phyloP scores from a whole-genome alignment of 2,888 invertebrate genomes.

The Hetaerina titia region DNA sequence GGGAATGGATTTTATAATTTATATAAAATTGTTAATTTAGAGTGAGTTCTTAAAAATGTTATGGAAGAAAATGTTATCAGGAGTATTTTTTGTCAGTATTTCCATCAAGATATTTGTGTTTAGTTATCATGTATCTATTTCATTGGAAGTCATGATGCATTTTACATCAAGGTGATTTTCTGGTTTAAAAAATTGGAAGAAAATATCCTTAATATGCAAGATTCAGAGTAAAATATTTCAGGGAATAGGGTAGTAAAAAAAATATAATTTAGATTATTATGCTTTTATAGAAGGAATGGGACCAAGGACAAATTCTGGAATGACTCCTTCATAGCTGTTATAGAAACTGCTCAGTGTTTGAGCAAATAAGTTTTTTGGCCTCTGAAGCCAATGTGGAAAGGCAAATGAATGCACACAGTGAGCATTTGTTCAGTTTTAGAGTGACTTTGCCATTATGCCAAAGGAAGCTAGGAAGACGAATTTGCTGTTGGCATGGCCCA shows the following conservation, averaged over 20 bases:
- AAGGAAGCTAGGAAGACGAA: conserved; percentile 60
- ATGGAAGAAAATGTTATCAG: conserved; percentile 14
- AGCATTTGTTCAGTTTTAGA: conserved; percentile 59
- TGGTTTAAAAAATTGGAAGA: conserved; percentile 41
- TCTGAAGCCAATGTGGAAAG: conserved; percentile 49
- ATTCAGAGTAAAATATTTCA: background rate
- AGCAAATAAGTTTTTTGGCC: conserved; percentile 64
- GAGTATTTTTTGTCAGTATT: conserved; percentile 35
- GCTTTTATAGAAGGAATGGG: conserved; percentile 38
- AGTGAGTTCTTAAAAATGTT: conserved; percentile 25
- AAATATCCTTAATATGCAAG: conserved; percentile 25
- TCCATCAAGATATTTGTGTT: conserved; percentile 28
- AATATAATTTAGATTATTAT: conserved; percentile 28
- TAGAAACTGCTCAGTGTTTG: conserved; percentile 51
- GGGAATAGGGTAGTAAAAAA: conserved; percentile 28
- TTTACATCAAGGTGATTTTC: conserved; percentile 22
- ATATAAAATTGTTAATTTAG: conserved; percentile 48
- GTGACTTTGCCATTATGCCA: conserved; percentile 53
- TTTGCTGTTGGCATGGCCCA: conserved; percentile 58
- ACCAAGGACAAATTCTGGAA: conserved; percentile 45
- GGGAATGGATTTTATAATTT: conserved; percentile 12
- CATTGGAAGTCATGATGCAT: conserved; percentile 35
- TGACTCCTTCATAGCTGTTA: conserved; percentile 61
- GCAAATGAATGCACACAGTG: conserved; percentile 54
- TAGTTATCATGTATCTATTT: conserved; percentile 4